These are phyloP conservation scores for Leiothrix lutea DNA, from an alignment of 2,113 vertebrate genomes.

Conservation along the genomic window DNA sequence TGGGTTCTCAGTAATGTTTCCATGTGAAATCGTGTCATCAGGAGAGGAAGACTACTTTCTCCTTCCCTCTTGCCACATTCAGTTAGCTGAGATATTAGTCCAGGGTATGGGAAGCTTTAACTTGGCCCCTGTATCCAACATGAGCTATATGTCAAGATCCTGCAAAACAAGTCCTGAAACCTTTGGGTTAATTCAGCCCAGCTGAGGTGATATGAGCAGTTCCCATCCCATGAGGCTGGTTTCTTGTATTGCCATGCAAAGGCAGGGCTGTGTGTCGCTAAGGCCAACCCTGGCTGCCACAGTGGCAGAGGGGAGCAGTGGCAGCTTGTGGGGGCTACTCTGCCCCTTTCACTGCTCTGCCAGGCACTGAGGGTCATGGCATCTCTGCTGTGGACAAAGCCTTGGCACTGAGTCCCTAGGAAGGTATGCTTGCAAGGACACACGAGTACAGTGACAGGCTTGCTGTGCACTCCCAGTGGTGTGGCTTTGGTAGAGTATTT, in stretches of 20 bases:
- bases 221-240: neutral
- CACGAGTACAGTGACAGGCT: neutral
- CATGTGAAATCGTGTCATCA: neutral
- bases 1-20: neutral
- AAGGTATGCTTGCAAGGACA: neutral
- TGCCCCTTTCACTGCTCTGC: neutral
- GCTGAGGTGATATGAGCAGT: neutral
- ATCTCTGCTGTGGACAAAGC: neutral
- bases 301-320: neutral
- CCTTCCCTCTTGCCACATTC: neutral
- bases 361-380: neutral
- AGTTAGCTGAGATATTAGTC: neutral
- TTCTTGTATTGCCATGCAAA: neutral
- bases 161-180: neutral
- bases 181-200: neutral
- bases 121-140: neutral
- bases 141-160: neutral
- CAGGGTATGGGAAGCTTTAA: neutral
- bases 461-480: neutral
- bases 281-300: neutral
- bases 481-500: neutral
- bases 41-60: neutral
- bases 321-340: rapidly evolving
- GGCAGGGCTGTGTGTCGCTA: neutral
- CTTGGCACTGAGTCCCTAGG: neutral